phyloP scores from a whole-genome alignment of 2,113 vertebrate species.

The Dascyllus trimaculatus region DNA sequence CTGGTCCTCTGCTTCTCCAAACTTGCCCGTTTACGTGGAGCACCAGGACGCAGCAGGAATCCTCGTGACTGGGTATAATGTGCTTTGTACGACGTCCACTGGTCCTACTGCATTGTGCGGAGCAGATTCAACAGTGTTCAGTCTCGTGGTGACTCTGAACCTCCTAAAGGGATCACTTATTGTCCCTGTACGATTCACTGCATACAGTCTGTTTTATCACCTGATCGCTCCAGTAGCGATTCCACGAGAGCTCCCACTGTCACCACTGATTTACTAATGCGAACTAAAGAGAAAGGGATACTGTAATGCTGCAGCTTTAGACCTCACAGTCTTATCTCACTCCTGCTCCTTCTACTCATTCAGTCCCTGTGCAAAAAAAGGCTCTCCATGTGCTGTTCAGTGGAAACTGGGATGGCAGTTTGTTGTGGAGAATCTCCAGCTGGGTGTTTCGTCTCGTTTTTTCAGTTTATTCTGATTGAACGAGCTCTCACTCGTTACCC shows the following conservation, averaged over 20 bases:
- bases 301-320: constrained; percentile 16
- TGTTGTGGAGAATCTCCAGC: constrained; percentile 20
- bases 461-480: background rate
- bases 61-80: constrained; percentile 32
- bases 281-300: constrained; percentile 13
- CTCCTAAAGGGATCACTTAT: background rate
- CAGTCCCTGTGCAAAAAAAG: constrained; percentile 48
- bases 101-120: constrained; percentile 32
- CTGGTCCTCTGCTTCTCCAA: background rate
- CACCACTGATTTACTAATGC: background rate
- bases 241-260: constrained; percentile 25
- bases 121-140: background rate
- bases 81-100: constrained; percentile 39
- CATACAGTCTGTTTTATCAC: no score
- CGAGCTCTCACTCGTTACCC: constrained; percentile 26
- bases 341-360: constrained; percentile 38
- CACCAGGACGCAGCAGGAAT: background rate
- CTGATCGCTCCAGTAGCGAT: constrained; percentile 7
- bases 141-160: background rate
- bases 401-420: constrained; percentile 16
- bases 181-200: background rate
- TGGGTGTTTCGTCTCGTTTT: background rate
- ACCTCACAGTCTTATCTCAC: background rate
- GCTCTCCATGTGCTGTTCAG: constrained; percentile 23
- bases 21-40: background rate